These are phyloP conservation scores for Cheirogaleus medius DNA, from an alignment of 2,113 vertebrate genomes.

Conservation along the genomic window DNA sequence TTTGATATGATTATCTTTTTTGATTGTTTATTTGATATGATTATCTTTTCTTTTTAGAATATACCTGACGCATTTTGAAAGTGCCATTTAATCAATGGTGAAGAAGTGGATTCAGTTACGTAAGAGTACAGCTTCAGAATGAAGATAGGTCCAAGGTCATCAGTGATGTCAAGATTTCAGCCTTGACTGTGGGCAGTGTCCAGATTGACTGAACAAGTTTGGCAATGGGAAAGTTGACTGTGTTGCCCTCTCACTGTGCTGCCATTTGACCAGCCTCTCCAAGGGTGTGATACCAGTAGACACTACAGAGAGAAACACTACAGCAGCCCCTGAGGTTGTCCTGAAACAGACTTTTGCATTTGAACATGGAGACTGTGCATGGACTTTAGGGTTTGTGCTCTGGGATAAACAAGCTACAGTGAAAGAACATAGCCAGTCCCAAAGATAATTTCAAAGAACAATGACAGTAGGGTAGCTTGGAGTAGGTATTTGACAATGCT, in stretches of 20 bases:
- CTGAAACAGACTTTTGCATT: conserved; percentile 14
- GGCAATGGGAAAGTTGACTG: not conserved
- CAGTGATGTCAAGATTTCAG: not conserved
- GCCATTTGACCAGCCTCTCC: not conserved
- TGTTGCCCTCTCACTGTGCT: not conserved
- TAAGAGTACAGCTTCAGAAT: conserved; percentile 61
- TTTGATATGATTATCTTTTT: conserved; percentile 20
- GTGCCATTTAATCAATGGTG: conserved; percentile 59
- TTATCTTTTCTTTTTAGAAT: conserved; percentile 55
- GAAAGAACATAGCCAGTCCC: not conserved
- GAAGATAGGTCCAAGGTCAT: conserved; percentile 35
- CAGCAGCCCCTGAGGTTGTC: not conserved
- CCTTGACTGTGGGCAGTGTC: not conserved
- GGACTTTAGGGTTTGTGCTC: not conserved
- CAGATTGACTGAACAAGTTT: not conserved
- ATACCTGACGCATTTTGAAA: conserved; percentile 66
- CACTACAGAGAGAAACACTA: conserved; percentile 69
- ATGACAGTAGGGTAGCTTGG: not conserved
- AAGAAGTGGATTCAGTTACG: conserved; percentile 62
- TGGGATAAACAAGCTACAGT: not conserved
- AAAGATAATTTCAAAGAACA: not conserved
- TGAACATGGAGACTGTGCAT: not conserved
- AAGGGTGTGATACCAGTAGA: not conserved
- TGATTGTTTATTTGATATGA: conserved; percentile 3
- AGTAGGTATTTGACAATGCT: not conserved